Percentiles rank a stretch among this genome's conserved stretches.
phyloP scores from a whole-genome alignment of 2,888 invertebrate genomes.

The Drosophila rubida region DNA sequence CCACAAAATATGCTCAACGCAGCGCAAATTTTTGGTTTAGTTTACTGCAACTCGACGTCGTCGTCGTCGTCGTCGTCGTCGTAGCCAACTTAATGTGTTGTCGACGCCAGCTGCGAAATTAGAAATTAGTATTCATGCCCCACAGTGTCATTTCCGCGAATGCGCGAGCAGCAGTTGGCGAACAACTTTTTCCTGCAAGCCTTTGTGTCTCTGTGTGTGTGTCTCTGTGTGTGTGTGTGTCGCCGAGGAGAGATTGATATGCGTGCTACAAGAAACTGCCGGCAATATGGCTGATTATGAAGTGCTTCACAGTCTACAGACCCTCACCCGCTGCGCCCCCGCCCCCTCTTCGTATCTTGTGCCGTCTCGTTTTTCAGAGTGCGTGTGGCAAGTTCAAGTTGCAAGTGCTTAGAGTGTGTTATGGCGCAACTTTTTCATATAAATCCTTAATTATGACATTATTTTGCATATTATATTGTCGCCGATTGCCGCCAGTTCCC shows the following conservation, averaged over 20 bases:
- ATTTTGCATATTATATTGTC: slow-evolving; percentile 81
- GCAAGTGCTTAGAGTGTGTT: slow-evolving; percentile 59
- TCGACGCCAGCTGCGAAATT: slow-evolving; percentile 77
- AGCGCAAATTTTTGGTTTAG: slow-evolving; percentile 68
- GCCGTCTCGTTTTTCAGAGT: slow-evolving; percentile 3
- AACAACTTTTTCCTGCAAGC: slow-evolving; percentile 51
- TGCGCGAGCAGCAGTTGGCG: slow-evolving; percentile 63
- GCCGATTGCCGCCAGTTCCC: slow-evolving; percentile 21
- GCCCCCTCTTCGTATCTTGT: not conserved
- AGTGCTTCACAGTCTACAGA: slow-evolving; percentile 47
- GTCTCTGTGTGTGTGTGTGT: slow-evolving; percentile 40
- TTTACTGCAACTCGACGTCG: slow-evolving; percentile 58
- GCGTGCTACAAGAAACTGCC: slow-evolving; percentile 53
- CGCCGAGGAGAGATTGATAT: slow-evolving; percentile 58
- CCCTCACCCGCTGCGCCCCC: not conserved
- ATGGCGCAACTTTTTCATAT: slow-evolving; percentile 74
- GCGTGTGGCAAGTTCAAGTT: slow-evolving; percentile 61
- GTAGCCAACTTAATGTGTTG: slow-evolving; percentile 71
- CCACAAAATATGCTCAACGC: slow-evolving; percentile 70
- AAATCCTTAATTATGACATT: slow-evolving; percentile 83
- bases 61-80: slow-evolving; percentile 24
- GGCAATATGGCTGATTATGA: slow-evolving; percentile 69
- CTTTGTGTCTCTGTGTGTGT: slow-evolving; percentile 53
- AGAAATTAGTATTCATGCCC: slow-evolving; percentile 84
- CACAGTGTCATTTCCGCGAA: slow-evolving; percentile 82